Evolutionary conservation across 1,140 invertebrate genomes (phyloP).

Genomic region (Drosophila nasuta): DNA sequence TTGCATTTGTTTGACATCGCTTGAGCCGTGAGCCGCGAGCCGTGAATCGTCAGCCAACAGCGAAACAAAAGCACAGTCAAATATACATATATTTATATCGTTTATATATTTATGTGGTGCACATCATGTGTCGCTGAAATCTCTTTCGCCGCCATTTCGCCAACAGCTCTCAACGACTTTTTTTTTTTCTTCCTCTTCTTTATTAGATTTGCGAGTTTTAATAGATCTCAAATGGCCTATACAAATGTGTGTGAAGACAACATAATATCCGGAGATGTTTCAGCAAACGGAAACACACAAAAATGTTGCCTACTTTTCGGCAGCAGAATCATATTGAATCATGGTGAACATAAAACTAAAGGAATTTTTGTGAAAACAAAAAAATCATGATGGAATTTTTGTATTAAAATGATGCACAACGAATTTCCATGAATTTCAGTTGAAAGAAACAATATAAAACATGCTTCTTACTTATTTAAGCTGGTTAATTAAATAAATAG

Average conservation of each 20-base stretch:
- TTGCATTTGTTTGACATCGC: constrained; percentile 76
- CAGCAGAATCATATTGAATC: no score
- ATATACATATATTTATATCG: neutral
- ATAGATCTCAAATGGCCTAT: neutral
- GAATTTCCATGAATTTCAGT: no score
- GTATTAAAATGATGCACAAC: no score
- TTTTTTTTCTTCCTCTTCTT: neutral
- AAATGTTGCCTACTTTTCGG: constrained; percentile 6
- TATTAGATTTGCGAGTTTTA: constrained; percentile 3
- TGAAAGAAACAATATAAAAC: no score
- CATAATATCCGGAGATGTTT: neutral
- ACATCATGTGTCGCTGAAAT: constrained; percentile 17
- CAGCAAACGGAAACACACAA: neutral
- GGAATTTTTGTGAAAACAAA: no score
- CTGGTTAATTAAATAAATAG: no score
- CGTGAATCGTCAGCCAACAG: neutral
- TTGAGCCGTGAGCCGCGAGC: constrained; percentile 12
- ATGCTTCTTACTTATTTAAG: no score
- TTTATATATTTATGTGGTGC: constrained; percentile 4
- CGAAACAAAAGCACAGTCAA: constrained; percentile 1
- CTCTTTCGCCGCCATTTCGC: constrained; percentile 28
- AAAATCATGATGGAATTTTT: no score
- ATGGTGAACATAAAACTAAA: no score
- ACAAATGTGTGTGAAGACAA: neutral
- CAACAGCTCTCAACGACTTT: neutral